Conservation (phyloP, 2,797 vertebrate species). For the Acomys russatus region DNA sequence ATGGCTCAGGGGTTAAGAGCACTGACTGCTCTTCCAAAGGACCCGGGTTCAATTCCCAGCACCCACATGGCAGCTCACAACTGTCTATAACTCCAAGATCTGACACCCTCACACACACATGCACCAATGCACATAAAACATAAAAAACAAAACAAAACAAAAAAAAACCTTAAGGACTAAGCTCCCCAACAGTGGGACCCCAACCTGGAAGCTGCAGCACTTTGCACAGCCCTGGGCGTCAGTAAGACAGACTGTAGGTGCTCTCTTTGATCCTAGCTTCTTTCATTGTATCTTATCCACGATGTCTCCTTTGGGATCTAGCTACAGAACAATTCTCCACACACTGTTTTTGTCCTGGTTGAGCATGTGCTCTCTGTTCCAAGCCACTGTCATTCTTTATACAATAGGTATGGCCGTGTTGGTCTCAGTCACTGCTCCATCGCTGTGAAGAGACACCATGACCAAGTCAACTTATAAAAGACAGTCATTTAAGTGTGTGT, state of each 20-base stretch:
- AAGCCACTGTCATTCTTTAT: background rate
- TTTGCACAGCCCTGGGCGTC: background rate
- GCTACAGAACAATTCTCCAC: background rate
- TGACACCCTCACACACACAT: too few relatives aligned
- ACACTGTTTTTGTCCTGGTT: background rate
- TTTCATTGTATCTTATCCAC: background rate
- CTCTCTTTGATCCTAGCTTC: background rate
- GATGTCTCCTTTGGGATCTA: background rate
- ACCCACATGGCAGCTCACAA: too few relatives aligned
- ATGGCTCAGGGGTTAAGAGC: too few relatives aligned
- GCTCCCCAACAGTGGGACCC: too few relatives aligned
- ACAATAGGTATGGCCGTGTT: accelerated
- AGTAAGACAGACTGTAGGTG: background rate
- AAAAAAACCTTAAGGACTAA: background rate
- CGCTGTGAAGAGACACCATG: background rate
- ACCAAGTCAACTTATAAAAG: background rate
- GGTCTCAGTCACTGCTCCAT: background rate
- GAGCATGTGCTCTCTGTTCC: background rate
- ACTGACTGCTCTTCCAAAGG: too few relatives aligned
- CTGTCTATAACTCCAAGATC: too few relatives aligned
- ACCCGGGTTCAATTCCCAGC: too few relatives aligned
- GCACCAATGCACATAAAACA: too few relatives aligned
- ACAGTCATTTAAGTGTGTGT: background rate
- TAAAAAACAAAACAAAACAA: too few relatives aligned
- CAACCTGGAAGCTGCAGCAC: background rate